Evolutionary conservation across 1,140 invertebrate species (phyloP).

Genomic region (Homalodisca vitripennis): DNA sequence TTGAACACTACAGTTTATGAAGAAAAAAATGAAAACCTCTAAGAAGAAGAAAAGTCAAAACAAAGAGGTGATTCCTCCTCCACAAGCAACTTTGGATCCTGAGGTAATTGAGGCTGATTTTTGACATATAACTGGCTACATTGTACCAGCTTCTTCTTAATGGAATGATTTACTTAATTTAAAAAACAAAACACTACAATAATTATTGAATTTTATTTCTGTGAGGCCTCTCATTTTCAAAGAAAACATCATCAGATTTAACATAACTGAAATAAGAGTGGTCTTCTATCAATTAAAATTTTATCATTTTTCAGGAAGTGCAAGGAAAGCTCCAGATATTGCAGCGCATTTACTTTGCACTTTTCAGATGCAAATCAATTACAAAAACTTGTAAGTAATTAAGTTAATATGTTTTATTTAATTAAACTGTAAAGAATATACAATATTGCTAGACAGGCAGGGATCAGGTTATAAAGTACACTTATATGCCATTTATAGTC

Average conservation of each 20-base stretch:
- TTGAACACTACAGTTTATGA: neutral
- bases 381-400: conserved; percentile 2
- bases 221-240: too few species aligned
- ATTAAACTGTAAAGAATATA: too few species aligned
- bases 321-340: neutral
- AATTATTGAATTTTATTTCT: too few species aligned
- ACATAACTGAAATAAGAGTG: neutral
- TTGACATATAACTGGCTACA: neutral
- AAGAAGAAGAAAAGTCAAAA: conserved; percentile 9
- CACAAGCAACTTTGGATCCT: neutral
- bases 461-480: too few species aligned
- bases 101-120: neutral
- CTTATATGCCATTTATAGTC: too few species aligned
- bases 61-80: neutral
- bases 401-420: too few species aligned
- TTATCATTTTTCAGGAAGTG: neutral
- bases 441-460: too few species aligned
- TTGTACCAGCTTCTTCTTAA: too few species aligned
- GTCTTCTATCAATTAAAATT: neutral
- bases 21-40: neutral
- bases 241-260: too few species aligned
- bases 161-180: neutral
- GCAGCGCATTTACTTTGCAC: neutral
- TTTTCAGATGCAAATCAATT: conserved; percentile 6
- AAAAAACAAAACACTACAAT: too few species aligned